These are phyloP conservation scores for Paraplagusia blochii DNA, from an alignment of 2,113 vertebrate genomes.

Conservation along the genomic window DNA sequence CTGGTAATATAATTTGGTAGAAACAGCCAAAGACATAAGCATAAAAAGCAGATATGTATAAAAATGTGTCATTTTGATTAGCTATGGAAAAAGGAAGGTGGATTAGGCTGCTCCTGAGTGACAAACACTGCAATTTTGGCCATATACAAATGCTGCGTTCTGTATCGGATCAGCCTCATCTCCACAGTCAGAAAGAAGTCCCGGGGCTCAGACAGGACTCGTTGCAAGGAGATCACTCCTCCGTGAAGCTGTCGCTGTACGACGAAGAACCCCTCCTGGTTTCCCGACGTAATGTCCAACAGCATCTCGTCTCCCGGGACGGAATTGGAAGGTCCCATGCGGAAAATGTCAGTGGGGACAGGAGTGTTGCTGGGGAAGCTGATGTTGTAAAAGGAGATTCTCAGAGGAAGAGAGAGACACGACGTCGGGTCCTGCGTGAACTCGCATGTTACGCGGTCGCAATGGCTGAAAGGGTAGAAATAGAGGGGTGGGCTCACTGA, in stretches of 20 bases:
- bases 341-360: conserved; percentile 40
- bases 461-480: conserved; percentile 75
- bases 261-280: conserved; percentile 41
- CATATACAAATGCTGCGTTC: conserved; percentile 48
- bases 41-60: neutral
- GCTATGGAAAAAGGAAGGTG: neutral
- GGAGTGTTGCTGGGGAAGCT: conserved; percentile 47
- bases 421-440: conserved; percentile 38
- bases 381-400: conserved; percentile 61
- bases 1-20: no score
- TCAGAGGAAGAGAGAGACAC: conserved; percentile 51
- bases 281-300: conserved; percentile 36
- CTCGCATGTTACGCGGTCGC: conserved; percentile 81
- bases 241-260: conserved; percentile 36
- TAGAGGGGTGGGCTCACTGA: conserved; percentile 11
- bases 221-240: conserved; percentile 45
- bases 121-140: conserved; percentile 63
- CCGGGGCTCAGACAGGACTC: conserved; percentile 18
- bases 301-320: conserved; percentile 35
- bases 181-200: conserved; percentile 61
- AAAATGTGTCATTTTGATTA: no score
- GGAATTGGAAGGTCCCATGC: conserved; percentile 49
- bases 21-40: no score
- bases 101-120: conserved; percentile 27
- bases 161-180: conserved; percentile 55